phyloP scores from a whole-genome alignment of 2,113 vertebrate genomes.

The Genyomyrus donnyi region DNA sequence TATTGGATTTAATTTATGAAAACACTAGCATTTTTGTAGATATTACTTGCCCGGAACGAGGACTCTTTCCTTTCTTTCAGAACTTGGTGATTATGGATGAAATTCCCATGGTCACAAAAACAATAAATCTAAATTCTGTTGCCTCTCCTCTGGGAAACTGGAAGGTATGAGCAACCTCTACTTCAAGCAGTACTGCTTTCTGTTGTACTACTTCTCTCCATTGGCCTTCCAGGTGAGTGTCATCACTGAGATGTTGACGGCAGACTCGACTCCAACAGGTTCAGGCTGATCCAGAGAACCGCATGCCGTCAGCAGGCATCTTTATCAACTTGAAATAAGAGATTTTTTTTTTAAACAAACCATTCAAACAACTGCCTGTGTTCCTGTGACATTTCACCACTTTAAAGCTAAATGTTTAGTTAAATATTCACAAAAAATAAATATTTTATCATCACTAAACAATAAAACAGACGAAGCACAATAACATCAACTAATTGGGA shows the following conservation, averaged over 20 bases:
- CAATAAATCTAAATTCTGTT: background rate
- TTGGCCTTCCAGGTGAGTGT: background rate
- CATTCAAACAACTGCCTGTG: background rate
- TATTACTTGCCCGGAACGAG: background rate
- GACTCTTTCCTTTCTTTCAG: background rate
- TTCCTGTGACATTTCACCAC: background rate
- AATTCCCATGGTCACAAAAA: background rate
- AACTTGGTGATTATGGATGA: background rate
- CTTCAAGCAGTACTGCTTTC: background rate
- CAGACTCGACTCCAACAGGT: background rate
- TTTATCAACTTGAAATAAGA: background rate
- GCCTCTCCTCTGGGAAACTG: background rate
- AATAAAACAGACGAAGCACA: background rate
- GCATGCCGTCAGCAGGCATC: background rate
- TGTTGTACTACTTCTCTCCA: background rate
- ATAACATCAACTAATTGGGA: background rate
- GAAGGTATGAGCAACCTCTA: background rate
- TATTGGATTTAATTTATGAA: no score
- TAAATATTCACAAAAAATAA: background rate
- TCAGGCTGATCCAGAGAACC: background rate
- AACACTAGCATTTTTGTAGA: no score
- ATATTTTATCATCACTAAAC: background rate
- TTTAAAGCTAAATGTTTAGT: background rate
- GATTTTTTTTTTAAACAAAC: background rate
- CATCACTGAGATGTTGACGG: background rate